Evolutionary conservation across 2,113 vertebrate species (phyloP).

Genomic region (Hemicordylus capensis): DNA sequence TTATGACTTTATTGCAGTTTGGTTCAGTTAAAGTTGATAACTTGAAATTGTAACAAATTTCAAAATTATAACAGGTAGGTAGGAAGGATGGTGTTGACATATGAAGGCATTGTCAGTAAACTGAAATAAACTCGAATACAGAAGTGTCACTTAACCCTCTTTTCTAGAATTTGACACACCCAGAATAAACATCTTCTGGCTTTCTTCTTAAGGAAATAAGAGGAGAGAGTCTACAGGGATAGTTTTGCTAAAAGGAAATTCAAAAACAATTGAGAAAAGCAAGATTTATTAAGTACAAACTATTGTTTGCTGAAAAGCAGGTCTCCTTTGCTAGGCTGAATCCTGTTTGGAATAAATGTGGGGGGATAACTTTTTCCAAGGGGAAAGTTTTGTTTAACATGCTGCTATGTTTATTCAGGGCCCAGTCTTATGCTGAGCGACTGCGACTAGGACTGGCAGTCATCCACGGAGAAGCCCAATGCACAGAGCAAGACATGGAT

Average conservation of each 20-base stretch:
- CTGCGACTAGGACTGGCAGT: conserved; percentile 94
- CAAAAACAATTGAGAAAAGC: background rate
- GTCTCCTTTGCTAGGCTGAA: background rate
- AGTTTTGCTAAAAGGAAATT: background rate
- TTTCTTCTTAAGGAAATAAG: background rate
- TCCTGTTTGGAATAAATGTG: background rate
- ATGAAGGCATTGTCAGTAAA: background rate
- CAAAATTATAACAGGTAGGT: background rate
- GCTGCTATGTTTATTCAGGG: conserved; percentile 72
- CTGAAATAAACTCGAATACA: background rate
- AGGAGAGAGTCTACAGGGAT: too few relatives aligned
- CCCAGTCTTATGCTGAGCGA: conserved; percentile 95
- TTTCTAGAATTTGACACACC: background rate
- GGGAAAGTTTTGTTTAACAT: background rate
- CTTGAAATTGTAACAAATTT: background rate
- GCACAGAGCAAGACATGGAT: conserved; percentile 95
- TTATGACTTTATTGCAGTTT: background rate
- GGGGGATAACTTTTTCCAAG: background rate
- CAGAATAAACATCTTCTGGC: background rate
- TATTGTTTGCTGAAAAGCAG: background rate
- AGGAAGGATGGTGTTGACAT: background rate
- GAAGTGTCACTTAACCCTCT: background rate
- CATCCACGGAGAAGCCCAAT: conserved; percentile 97
- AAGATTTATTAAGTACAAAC: background rate
- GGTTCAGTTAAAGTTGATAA: background rate